Base-by-base conservation (phyloP, 2,888 invertebrate species). In the Koerneria pararmatus region DNA sequence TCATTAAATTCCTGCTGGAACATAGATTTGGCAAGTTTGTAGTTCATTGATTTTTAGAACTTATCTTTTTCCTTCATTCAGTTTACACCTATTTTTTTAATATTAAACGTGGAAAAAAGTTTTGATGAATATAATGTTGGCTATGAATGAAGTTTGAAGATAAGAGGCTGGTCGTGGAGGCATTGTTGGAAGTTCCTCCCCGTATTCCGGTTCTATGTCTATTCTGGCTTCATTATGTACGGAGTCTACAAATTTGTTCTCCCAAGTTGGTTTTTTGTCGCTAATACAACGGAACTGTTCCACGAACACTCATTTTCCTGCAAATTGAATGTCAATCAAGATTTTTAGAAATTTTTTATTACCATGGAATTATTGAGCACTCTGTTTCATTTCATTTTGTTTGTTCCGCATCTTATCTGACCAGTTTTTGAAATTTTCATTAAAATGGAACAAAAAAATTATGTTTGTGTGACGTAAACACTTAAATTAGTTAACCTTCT, bases 111-210 rank as follows among this genome's bases (percentile, higher is more conserved):
- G 46, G 46, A 11, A 41, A 41, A 41, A 41, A 15, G 11, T 15
- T 41, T n/a, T 11, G 11, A n/a, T 41, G 46, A 11, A 11, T 15
- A 11, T n/a, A 15, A 11, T 15, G 11, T 41, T n/a, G 46, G 46
- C 46, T 11, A 11, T 11, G 11, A n/a, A 15, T 11, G 46, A 41
- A 15, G 46, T 15, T 69, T 74, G 46, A 60, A 78, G 78, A 57
- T 79, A 58, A 76, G 79, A 58, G 78, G 78, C 78, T 74, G 76
- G 74, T 78, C 78, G 48, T 79, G 79, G 79, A 75, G 79, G 65
- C 76, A 79, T 67, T 74, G 73, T 73, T 79, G 79, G 79, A 75
- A 77, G 74, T 77, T 71, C 70, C 71, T 77, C 29, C 79, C 79
- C 67, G 74, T 79, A 37, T 76, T 78, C 74, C 77, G 79, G 48